Evolutionary conservation across 2,113 vertebrate genomes (phyloP).

Genomic region (human): DNA sequence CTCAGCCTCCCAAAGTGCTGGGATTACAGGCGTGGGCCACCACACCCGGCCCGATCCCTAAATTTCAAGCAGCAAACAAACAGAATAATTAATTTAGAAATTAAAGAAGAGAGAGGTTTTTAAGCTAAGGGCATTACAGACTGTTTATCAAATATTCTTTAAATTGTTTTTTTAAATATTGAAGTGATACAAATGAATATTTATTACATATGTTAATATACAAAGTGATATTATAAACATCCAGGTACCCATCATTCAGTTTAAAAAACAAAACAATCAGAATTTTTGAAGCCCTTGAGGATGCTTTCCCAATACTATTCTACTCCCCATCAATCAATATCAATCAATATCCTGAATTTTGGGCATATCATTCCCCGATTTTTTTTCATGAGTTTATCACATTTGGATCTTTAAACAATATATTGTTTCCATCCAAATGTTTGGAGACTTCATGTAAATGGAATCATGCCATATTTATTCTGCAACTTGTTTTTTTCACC

Average conservation of each 20-base stretch:
- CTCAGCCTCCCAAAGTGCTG: too few species aligned
- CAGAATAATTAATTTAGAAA: constrained; percentile 17
- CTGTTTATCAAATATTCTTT: constrained; percentile 16
- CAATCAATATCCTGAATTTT: not conserved
- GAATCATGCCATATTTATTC: not conserved
- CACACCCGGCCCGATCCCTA: not conserved
- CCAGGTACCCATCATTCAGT: not conserved
- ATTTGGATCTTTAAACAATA: not conserved
- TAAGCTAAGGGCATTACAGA: not conserved
- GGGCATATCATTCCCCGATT: not conserved
- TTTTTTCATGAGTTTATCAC: not conserved
- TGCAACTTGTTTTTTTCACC: not conserved
- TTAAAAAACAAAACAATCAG: not conserved
- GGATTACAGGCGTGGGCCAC: too few species aligned
- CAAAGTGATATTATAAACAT: not conserved
- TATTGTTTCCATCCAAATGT: not conserved
- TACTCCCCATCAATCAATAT: not conserved
- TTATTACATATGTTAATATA: not conserved
- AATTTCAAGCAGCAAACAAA: not conserved
- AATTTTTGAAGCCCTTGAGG: not conserved
- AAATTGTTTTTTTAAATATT: not conserved
- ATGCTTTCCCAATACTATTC: not conserved
- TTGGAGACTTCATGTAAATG: not conserved
- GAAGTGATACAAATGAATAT: not conserved
- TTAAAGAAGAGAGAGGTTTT: not conserved